Percentiles rank a stretch among this genome's conserved stretches.
Evolutionary conservation across 2,113 vertebrate species (phyloP).

Genomic region (Rousettus leschenaultii): DNA sequence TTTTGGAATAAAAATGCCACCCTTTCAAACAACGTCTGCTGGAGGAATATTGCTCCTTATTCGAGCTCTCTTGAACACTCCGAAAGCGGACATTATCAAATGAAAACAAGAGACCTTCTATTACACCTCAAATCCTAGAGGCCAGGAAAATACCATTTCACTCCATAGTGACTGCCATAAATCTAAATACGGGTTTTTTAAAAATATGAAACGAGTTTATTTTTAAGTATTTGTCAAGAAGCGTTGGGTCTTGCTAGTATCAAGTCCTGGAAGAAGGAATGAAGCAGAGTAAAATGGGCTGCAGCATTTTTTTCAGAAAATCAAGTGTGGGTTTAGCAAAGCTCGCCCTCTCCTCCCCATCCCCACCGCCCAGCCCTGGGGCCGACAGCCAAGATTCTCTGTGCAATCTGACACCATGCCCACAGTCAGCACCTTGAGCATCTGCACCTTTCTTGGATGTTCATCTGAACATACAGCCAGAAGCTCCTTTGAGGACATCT

Average conservation of each 20-base stretch:
- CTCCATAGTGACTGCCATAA: not conserved
- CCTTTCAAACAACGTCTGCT: constrained; percentile 4
- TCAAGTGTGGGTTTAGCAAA: not conserved
- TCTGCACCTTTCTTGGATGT: not conserved
- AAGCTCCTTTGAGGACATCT: not conserved
- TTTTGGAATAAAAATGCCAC: constrained; percentile 26
- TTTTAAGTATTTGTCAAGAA: not conserved
- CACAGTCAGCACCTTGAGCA: accelerated
- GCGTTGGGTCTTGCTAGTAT: not conserved
- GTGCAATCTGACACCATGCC: not conserved
- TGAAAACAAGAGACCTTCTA: not conserved
- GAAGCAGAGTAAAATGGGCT: too few relatives aligned
- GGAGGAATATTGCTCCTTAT: not conserved
- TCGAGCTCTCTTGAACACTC: not conserved
- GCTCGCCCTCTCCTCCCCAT: too few relatives aligned
- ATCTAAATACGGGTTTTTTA: constrained; percentile 15
- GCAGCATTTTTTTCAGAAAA: not conserved
- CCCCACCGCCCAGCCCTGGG: not conserved
- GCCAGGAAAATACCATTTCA: constrained; percentile 35
- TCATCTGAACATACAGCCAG: not conserved
- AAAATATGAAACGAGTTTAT: not conserved
- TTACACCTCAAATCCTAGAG: not conserved
- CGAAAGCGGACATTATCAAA: not conserved
- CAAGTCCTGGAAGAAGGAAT: not conserved
- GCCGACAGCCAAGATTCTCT: not conserved